phyloP scores from a whole-genome alignment of 2,797 vertebrate species.

The Bradypodion pumilum region DNA sequence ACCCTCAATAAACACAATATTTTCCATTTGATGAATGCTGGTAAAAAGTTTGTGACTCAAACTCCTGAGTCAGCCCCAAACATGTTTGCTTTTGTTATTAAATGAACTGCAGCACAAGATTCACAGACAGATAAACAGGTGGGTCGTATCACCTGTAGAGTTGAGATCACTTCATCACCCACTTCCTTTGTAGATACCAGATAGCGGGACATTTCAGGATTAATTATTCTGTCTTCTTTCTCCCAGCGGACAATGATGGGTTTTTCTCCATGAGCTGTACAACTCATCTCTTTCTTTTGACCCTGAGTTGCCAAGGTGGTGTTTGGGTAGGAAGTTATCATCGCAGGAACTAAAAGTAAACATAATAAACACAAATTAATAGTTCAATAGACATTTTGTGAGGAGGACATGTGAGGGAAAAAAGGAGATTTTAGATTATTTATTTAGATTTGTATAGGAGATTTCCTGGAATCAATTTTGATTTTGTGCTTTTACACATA shows the following conservation, averaged over 20 bases:
- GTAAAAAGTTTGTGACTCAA: not conserved
- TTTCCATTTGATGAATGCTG: not conserved
- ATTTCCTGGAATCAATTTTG: not conserved
- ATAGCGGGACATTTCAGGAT: conserved; percentile 96
- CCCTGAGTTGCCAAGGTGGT: conserved; percentile 96
- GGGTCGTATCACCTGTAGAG: conserved; percentile 84
- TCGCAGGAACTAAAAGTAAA: conserved; percentile 89
- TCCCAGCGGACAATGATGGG: conserved; percentile 99
- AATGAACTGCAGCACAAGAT: not conserved
- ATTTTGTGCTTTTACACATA: conserved; percentile 8
- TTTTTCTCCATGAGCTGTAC: conserved; percentile 94
- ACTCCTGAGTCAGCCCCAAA: not conserved
- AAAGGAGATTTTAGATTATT: no score
- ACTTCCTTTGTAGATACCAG: conserved; percentile 94
- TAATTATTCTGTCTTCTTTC: conserved; percentile 97
- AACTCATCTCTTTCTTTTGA: conserved; percentile 97
- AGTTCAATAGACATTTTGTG: not conserved
- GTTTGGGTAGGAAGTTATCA: conserved; percentile 98
- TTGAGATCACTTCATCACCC: conserved; percentile 94
- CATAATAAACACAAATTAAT: conserved; percentile 14
- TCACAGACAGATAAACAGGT: not conserved
- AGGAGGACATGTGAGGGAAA: not conserved
- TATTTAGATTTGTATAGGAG: no score
- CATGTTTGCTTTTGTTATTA: not conserved
- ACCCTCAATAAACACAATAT: not conserved